These are phyloP conservation scores for Protonibea diacanthus DNA, from an alignment of 2,797 vertebrate species.

Conservation along the genomic window DNA sequence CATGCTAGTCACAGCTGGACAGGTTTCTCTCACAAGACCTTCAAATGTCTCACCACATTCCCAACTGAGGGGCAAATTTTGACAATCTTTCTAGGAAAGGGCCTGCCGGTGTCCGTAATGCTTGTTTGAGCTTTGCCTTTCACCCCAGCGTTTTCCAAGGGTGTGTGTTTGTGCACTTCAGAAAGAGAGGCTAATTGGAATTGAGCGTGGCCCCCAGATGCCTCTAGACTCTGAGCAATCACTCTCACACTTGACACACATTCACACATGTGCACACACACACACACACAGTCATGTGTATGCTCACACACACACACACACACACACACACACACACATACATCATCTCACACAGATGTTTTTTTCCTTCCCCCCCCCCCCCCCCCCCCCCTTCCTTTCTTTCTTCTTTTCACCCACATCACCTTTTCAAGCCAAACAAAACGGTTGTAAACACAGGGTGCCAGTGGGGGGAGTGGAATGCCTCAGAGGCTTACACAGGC, in stretches of 20 bases:
- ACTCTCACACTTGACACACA: slow-evolving; percentile 58
- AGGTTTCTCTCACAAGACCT: slow-evolving; percentile 75
- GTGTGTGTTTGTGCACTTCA: slow-evolving; percentile 65
- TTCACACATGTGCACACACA: slow-evolving; percentile 26
- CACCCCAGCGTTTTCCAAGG: slow-evolving; percentile 49
- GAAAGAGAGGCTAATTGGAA: slow-evolving; percentile 78
- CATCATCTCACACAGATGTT: slow-evolving; percentile 75
- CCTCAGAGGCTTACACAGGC: slow-evolving; percentile 81
- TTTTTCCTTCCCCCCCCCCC: slow-evolving; percentile 53
- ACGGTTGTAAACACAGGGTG: slow-evolving; percentile 84
- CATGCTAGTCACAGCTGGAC: slow-evolving; percentile 79
- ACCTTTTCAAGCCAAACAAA: slow-evolving; percentile 86
- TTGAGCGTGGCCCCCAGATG: slow-evolving; percentile 77
- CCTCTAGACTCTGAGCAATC: slow-evolving; percentile 70
- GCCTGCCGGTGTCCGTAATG: slow-evolving; percentile 29
- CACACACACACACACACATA: slow-evolving; percentile 43
- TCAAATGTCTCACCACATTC: slow-evolving; percentile 80
- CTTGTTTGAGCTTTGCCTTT: slow-evolving; percentile 57
- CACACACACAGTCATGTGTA: neutral
- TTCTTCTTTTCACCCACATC: slow-evolving; percentile 78
- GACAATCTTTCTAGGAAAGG: slow-evolving; percentile 66
- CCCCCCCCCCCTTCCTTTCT: slow-evolving; percentile 27
- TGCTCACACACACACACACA: slow-evolving; percentile 13
- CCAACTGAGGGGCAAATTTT: slow-evolving; percentile 71
- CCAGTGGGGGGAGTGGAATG: slow-evolving; percentile 81